phyloP scores from a whole-genome alignment of 2,888 invertebrate species.

The Philaethria dido region DNA sequence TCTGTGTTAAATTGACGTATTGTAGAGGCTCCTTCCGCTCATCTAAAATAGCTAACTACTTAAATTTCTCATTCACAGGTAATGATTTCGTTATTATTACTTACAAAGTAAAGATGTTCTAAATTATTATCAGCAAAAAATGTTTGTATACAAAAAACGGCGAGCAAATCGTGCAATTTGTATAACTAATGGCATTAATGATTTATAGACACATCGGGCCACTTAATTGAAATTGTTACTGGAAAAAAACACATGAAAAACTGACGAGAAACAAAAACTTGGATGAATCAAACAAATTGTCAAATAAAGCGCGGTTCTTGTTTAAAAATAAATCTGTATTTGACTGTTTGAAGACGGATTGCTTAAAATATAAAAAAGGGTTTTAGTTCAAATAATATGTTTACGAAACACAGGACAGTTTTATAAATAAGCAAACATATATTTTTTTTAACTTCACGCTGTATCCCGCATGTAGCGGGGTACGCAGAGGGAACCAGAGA shows the following conservation, averaged over 20 bases:
- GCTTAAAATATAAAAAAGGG: too few relatives aligned
- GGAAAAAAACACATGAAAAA: slow-evolving; percentile 50
- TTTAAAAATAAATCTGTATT: slow-evolving; percentile 14
- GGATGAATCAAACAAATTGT: slow-evolving; percentile 47
- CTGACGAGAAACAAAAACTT: slow-evolving; percentile 46
- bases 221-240: slow-evolving; percentile 47
- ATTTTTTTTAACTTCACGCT: too few relatives aligned
- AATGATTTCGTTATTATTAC: slow-evolving; percentile 46
- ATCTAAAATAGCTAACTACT: slow-evolving; percentile 36
- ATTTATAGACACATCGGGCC: slow-evolving; percentile 51
- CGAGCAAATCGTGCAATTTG: slow-evolving; percentile 48
- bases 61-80: slow-evolving; percentile 39
- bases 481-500: too few relatives aligned
- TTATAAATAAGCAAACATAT: too few relatives aligned
- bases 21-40: slow-evolving; percentile 48
- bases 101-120: slow-evolving; percentile 44
- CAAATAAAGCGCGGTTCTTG: slow-evolving; percentile 38
- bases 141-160: slow-evolving; percentile 29
- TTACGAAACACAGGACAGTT: neutral
- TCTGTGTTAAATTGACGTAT: slow-evolving; percentile 69
- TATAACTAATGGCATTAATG: slow-evolving; percentile 50
- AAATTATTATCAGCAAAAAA: slow-evolving; percentile 43
- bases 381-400: neutral
- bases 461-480: too few relatives aligned
- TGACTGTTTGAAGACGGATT: neutral